Base-by-base conservation (phyloP, 1,140 invertebrate genomes). In the Rhizoglyphus robini region DNA sequence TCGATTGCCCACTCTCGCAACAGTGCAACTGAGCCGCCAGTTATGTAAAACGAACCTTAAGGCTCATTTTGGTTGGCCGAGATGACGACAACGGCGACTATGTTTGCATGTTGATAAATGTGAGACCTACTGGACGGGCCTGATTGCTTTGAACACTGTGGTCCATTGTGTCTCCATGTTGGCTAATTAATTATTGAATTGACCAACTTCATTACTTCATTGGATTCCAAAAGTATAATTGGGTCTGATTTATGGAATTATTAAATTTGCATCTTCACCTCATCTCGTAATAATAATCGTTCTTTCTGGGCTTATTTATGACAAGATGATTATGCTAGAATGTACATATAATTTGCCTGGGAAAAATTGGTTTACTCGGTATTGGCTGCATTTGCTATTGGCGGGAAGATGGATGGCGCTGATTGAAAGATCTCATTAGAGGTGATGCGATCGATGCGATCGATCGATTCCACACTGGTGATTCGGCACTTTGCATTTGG, bases 11-110 rank as follows among this genome's bases (percentile, higher is more conserved):
- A n/a, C n/a, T n/a, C n/a, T n/a, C n/a, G n/a, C n/a, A n/a, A n/a
- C n/a, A n/a, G n/a, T 41, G 36, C 36, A 41, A 11, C 36, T 8
- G 20, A 8, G 15, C 20, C 5, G 51, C 8, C 20, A 32, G 51
- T 54, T 54, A 54, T 54, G 51, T 32, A 54, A 54, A 54, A 54
- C 51, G 51, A 54, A 54, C 51, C 51, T 54, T 32, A 8, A 54
- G 51, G 51, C 51, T 54, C 8, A 23, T 54, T 8, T 54, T 54
- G 51, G 23, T 23, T 23, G 23, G 41, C 15, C 41, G 36, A 41
- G 36, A 11, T 41, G 36, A 15, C 41, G 41, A 15, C 41, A 15
- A n/a, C n/a, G n/a, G n/a, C 18, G 8, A 41, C 36, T 41, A 8
- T 41, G 36, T 41, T 54, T 27, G 23, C 8, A 25, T 54, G n/a